phyloP scores from a whole-genome alignment of 2,797 vertebrate genomes.

The Malacoraja senta region DNA sequence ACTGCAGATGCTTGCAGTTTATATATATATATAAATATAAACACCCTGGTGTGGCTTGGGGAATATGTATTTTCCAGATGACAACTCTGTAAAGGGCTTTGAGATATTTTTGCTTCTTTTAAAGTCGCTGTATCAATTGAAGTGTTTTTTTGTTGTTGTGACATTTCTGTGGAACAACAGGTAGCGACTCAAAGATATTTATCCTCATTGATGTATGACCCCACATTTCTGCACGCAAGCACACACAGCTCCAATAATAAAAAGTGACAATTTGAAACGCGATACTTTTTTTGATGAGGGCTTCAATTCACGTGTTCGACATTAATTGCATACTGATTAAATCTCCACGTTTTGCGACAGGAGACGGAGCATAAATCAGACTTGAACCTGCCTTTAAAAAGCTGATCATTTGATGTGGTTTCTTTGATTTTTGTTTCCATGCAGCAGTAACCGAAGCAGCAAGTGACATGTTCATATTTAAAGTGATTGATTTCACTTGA shows the following conservation, averaged over 20 bases:
- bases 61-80: no score
- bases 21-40: no score
- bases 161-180: neutral
- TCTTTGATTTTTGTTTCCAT: neutral
- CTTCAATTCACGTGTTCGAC: neutral
- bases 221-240: neutral
- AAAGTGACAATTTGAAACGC: neutral
- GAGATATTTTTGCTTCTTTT: no score
- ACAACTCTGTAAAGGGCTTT: no score
- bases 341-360: neutral
- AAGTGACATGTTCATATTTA: neutral
- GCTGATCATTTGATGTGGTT: neutral
- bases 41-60: no score
- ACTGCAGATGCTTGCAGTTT: no score
- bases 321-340: neutral
- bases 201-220: neutral
- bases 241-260: neutral
- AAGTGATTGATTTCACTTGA: neutral
- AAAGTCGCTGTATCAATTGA: no score
- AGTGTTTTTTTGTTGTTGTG: no score
- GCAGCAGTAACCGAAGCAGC: neutral
- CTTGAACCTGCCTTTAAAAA: neutral
- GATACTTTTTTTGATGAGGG: neutral
- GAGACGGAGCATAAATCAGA: neutral
- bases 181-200: neutral